Evolutionary conservation across 2,113 vertebrate species (phyloP), one percentile per base, ranked within the genome.

Genomic region (Thermophis baileyi): DNA sequence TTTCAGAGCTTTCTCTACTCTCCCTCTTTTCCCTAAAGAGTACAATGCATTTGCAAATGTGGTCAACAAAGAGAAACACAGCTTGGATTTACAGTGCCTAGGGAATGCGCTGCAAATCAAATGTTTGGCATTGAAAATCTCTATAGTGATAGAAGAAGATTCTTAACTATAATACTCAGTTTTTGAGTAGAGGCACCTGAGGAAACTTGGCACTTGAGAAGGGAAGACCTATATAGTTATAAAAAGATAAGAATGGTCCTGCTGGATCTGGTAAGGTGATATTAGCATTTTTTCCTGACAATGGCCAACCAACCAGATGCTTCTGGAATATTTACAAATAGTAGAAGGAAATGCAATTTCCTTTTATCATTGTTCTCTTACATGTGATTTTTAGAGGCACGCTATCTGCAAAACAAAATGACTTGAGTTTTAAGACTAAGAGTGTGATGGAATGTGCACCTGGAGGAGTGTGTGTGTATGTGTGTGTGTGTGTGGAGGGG

Each of bases 401-500:
- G 1, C 30, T n/a, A n/a, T 63, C 60, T 30, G 10, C 60, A 63
- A 63, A 11, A 63, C 11, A 63, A 63, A 63, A n/a, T 30, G 27
- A 12, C 27, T 63, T 63, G 60, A 63, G 27, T n/a, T 27, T 63
- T 63, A 63, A 63, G 27, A 63, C 60, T 63, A 60, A 60, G 25
- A 57, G n/a, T n/a, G n/a, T n/a, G n/a, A n/a, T 57, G 55, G 55
- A 57, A 57, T 57, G 24, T 57, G 24, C 55, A 57, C 7, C 55
- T 25, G 55, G 24, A 57, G 24, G 24, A 25, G 8, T 25, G 55
- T 25, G 55, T 27, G 55, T 3, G 24, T 57, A 24, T 1, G 55
- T 3, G 55, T 8, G n/a, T n/a, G n/a, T n/a, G n/a, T n/a, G n/a
- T 9, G 54, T 22, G 2, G 24, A 1, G 2, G 2, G 8, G 25